phyloP scores from a whole-genome alignment of 1,140 invertebrate genomes.

The Heliconius hewitsoni region DNA sequence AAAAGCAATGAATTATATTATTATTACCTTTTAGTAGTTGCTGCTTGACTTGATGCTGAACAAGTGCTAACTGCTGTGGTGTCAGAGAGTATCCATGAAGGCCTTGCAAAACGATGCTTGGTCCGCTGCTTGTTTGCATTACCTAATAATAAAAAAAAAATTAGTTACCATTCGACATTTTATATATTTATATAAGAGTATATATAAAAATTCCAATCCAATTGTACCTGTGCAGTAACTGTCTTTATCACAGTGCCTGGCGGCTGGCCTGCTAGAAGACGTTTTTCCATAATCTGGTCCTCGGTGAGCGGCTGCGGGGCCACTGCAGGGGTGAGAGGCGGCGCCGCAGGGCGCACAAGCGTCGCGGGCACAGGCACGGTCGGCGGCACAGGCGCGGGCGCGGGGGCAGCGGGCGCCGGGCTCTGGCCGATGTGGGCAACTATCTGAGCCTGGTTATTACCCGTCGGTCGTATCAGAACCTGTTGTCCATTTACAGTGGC shows the following conservation, averaged over 20 bases:
- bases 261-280: slow-evolving; percentile 88
- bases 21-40: slow-evolving; percentile 89
- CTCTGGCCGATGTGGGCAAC: slow-evolving; percentile 83
- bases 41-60: slow-evolving; percentile 94
- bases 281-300: slow-evolving; percentile 85
- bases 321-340: slow-evolving; percentile 45
- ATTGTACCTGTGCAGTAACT: slow-evolving; percentile 86
- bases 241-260: slow-evolving; percentile 93
- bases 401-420: slow-evolving; percentile 47
- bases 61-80: slow-evolving; percentile 88
- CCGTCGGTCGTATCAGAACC: slow-evolving; percentile 87
- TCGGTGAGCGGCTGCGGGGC: slow-evolving; percentile 66
- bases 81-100: slow-evolving; percentile 91
- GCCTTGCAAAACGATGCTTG: slow-evolving; percentile 91
- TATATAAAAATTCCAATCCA: background rate
- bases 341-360: slow-evolving; percentile 27
- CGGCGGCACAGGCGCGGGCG: slow-evolving; percentile 47
- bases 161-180: background rate
- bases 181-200: background rate
- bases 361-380: slow-evolving; percentile 30
- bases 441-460: slow-evolving; percentile 87
- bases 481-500: slow-evolving; percentile 92
- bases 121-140: slow-evolving; percentile 90
- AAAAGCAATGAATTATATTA: background rate
- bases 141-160: slow-evolving; percentile 75